Base-by-base conservation (phyloP, 2,113 vertebrate genomes). In the Aldabrachelys gigantea region DNA sequence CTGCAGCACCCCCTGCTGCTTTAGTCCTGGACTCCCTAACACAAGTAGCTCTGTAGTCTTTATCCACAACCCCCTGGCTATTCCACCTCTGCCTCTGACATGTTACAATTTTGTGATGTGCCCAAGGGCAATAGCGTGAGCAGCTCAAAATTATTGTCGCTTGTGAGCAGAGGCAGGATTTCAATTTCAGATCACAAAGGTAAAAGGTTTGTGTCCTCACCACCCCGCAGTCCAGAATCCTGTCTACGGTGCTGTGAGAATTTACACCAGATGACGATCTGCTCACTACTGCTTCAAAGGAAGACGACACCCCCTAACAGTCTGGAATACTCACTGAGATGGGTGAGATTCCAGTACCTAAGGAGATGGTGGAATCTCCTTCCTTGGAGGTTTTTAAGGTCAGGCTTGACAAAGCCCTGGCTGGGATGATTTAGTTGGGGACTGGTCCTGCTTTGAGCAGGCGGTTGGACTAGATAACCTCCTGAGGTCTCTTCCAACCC, bases 271-370 rank as follows among this genome's bases (percentile, higher is more conserved):
- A 38, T 38, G n/a, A 38, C 2, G 9, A 72, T 38, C 65, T 72
- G n/a, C n/a, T n/a, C 35, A 5, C n/a, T 72, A 22, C 29, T 2
- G 1, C 19, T 8, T 75, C 25, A 21, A 59, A 53, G 4, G 75
- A 76, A 44, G 24, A 47, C 4, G 12, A 25, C 22, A 38, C 9
- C 9, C 17, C n/a, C 2, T 9, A 13, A 44, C 9, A 1, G 78
- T 47, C 78, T 59, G 29, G 41, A 0, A 16, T 3, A 10, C 69
- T 75, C 16, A 25, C 3, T 0, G 85, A n/a, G 0, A n/a, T 9
- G 86, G 10, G 59, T 22, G 53, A 54, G 53, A 54, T 54, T 54
- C 53, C 53, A 54, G 3, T 21, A 54, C 53, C 21, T 53, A 53
- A 17, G 52, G 52, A 53, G 52, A 6, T 53, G 52, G 52, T 53